Evolutionary conservation across 2,113 vertebrate species (phyloP).

Genomic region (Dendrocopos noguchii): DNA sequence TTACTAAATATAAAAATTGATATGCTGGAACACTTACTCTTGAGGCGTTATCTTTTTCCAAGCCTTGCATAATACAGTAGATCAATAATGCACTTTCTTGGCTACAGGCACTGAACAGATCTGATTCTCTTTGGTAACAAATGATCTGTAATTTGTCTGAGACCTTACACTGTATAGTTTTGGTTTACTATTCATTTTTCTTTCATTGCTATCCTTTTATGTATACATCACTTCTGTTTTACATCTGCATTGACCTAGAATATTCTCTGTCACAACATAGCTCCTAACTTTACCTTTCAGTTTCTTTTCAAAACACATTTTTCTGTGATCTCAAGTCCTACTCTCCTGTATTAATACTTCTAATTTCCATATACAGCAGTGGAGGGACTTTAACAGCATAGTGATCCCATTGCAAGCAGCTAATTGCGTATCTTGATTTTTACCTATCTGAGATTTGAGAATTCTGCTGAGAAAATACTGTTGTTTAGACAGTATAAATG

Average conservation of each 20-base stretch:
- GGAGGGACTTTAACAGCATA: neutral
- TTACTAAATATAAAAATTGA: conserved; percentile 65
- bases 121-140: conserved; percentile 52
- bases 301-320: neutral
- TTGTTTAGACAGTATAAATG: neutral
- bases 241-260: neutral
- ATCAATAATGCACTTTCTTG: conserved; percentile 54
- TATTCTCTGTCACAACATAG: neutral
- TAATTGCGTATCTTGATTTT: neutral
- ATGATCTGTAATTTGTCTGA: conserved; percentile 29
- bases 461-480: neutral
- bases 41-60: neutral
- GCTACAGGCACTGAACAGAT: neutral
- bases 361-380: neutral
- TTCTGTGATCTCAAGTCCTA: neutral
- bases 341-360: neutral
- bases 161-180: neutral
- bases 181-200: neutral
- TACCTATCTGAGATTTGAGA: neutral
- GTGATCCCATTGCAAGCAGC: neutral
- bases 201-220: neutral
- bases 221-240: neutral
- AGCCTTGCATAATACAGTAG: conserved; percentile 21
- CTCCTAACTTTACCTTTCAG: neutral
- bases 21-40: conserved; percentile 45